Conservation (phyloP, 2,797 vertebrate species). For the Syngnathus acus region DNA sequence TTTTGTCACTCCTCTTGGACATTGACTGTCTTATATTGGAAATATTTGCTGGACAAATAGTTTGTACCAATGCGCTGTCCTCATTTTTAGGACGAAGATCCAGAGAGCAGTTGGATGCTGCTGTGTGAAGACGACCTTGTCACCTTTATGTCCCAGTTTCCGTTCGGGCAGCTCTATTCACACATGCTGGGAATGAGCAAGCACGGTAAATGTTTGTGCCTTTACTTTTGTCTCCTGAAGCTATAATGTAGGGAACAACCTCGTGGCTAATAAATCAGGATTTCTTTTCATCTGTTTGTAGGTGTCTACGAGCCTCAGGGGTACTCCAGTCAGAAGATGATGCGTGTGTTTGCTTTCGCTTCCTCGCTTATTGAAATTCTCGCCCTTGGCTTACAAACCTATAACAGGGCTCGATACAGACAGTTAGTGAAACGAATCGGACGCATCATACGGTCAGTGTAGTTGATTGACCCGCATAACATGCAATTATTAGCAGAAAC, state of each 20-base stretch:
- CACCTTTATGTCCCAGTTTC: conserved; percentile 86
- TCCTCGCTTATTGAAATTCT: conserved; percentile 89
- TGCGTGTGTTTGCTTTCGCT: conserved; percentile 93
- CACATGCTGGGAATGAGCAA: conserved; percentile 86
- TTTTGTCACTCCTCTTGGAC: too few relatives aligned
- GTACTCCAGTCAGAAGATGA: conserved; percentile 90
- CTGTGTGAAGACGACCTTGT: conserved; percentile 92
- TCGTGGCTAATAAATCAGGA: neutral
- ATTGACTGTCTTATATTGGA: too few relatives aligned
- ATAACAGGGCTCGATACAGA: conserved; percentile 89
- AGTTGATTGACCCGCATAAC: too few relatives aligned
- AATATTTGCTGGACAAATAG: too few relatives aligned
- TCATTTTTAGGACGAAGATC: conserved; percentile 84
- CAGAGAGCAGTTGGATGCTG: conserved; percentile 89
- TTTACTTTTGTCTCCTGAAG: conserved; percentile 3
- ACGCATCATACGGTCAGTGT: conserved; percentile 84
- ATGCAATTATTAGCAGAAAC: neutral
- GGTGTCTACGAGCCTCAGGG: conserved; percentile 84
- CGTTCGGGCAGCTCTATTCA: conserved; percentile 90
- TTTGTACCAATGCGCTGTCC: too few relatives aligned
- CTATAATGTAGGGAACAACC: neutral
- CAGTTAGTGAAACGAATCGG: conserved; percentile 95
- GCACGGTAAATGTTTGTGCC: conserved; percentile 67
- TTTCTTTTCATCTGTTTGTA: conserved; percentile 35
- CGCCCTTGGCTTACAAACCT: conserved; percentile 85